These are phyloP conservation scores for Neosilurus mollespiculum DNA, from an alignment of 2,797 vertebrate genomes.

Conservation along the genomic window DNA sequence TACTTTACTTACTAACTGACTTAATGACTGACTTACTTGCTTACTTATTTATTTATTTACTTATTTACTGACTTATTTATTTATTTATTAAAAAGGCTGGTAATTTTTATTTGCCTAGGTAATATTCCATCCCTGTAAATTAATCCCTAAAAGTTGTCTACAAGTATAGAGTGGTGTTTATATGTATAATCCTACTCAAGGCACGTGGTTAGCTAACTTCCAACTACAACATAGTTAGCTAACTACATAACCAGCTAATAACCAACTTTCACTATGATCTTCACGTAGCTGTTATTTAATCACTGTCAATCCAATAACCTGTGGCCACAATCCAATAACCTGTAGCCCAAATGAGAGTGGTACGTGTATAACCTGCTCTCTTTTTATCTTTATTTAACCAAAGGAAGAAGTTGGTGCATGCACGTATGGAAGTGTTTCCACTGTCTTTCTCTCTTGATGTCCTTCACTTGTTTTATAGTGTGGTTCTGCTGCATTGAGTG, in stretches of 20 bases:
- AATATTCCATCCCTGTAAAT: neutral
- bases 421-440: neutral
- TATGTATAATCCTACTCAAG: neutral
- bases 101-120: neutral
- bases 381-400: neutral
- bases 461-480: constrained; percentile 16
- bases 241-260: neutral
- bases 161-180: neutral
- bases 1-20: no score
- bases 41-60: no score
- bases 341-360: no score
- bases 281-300: neutral
- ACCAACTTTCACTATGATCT: neutral
- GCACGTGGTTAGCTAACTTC: no score
- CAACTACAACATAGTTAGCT: no score
- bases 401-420: neutral
- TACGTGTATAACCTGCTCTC: no score
- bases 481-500: constrained; percentile 20
- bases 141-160: neutral
- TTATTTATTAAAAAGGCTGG: no score
- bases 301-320: neutral
- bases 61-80: no score
- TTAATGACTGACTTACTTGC: no score
- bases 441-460: constrained; percentile 4
- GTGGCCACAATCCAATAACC: no score